Percentiles rank a stretch among this genome's conserved stretches.
These are phyloP conservation scores for Apogon talboti DNA, from an alignment of 2,797 vertebrate genomes.

Conservation along the genomic window DNA sequence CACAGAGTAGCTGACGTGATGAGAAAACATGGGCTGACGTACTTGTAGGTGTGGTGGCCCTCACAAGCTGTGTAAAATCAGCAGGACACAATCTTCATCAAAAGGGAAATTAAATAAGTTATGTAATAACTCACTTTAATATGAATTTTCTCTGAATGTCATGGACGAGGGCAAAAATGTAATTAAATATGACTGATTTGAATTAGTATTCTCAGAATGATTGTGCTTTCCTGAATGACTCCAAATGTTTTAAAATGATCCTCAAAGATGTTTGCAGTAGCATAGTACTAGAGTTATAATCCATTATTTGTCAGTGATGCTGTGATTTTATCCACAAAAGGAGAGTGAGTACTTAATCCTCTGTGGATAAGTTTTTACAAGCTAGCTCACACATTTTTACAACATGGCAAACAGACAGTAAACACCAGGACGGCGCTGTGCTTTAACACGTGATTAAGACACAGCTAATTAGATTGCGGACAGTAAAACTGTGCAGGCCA, in stretches of 20 bases:
- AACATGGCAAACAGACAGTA: constrained; percentile 81
- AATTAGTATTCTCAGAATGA: background rate
- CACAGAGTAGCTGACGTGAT: constrained; percentile 45
- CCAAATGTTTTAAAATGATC: background rate
- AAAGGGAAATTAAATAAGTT: constrained; percentile 37
- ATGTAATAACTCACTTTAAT: constrained; percentile 9
- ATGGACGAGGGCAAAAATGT: background rate
- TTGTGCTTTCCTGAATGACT: background rate
- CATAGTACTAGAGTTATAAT: constrained; percentile 23
- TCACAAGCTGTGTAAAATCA: constrained; percentile 46
- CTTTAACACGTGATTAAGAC: constrained; percentile 83
- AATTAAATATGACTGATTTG: constrained; percentile 1
- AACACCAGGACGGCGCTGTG: constrained; percentile 78
- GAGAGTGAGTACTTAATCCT: constrained; percentile 52
- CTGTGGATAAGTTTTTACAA: constrained; percentile 75
- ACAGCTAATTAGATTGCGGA: constrained; percentile 81
- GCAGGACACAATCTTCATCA: constrained; percentile 40
- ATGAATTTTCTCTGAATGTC: constrained; percentile 5
- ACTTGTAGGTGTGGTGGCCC: constrained; percentile 31
- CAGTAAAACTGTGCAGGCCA: constrained; percentile 79
- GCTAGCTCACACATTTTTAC: constrained; percentile 83
- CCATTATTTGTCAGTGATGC: constrained; percentile 33
- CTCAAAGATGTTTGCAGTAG: constrained; percentile 8
- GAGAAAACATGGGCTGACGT: constrained; percentile 52
- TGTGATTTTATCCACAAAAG: constrained; percentile 57